Evolutionary conservation across 2,113 vertebrate genomes (phyloP).

Genomic region (Arizona elegans): DNA sequence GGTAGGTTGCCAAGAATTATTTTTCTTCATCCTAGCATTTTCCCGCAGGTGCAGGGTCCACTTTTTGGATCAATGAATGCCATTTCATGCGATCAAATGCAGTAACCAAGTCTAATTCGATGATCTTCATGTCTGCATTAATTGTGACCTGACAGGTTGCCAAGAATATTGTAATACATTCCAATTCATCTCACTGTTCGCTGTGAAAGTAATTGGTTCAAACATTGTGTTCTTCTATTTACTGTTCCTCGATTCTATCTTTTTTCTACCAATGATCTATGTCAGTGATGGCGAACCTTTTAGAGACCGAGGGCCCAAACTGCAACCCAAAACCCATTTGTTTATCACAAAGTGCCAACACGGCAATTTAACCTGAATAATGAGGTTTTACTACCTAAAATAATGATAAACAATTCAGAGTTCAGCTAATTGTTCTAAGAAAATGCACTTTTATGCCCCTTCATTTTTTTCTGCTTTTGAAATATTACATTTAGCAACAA

Average conservation of each 20-base stretch:
- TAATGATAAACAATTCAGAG: too few species aligned
- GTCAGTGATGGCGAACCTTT: too few species aligned
- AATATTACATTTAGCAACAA: too few species aligned
- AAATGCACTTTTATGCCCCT: too few species aligned
- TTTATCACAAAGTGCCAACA: too few species aligned
- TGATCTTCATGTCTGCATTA: neutral
- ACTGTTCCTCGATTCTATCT: neutral
- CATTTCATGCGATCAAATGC: neutral
- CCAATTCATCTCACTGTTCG: neutral
- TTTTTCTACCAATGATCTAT: neutral
- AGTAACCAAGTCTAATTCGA: neutral
- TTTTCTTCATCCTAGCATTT: neutral
- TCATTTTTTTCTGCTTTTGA: too few species aligned
- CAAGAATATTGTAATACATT: neutral
- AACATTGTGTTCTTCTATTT: neutral
- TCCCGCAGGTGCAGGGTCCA: neutral
- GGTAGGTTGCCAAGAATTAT: neutral
- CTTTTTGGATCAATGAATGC: neutral
- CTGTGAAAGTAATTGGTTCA: neutral
- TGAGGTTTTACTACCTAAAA: too few species aligned
- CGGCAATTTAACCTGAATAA: too few species aligned
- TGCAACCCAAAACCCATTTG: too few species aligned
- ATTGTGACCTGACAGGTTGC: neutral
- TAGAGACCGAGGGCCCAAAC: too few species aligned
- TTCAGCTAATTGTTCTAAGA: too few species aligned